Evolutionary conservation across 1,140 invertebrate genomes (phyloP).

Genomic region (Halictus rubicundus): DNA sequence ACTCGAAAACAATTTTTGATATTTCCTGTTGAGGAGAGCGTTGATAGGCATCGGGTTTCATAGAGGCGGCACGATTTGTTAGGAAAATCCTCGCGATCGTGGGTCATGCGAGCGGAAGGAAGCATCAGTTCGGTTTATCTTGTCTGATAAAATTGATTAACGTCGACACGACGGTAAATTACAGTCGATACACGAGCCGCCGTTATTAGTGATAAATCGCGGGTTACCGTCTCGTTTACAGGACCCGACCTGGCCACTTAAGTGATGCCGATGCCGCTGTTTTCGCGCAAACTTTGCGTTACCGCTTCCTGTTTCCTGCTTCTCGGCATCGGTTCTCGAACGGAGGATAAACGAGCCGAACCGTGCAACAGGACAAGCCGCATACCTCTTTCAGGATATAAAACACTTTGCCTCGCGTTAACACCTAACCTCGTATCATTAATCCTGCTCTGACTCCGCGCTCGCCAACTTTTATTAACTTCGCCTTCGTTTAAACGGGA

Average conservation of each 20-base stretch:
- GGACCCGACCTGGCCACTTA: slow-evolving; percentile 34
- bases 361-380: slow-evolving; percentile 60
- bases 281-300: slow-evolving; percentile 23
- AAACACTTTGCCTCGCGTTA: slow-evolving; percentile 66
- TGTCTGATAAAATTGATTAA: slow-evolving; percentile 76
- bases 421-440: slow-evolving; percentile 63
- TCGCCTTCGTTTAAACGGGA: slow-evolving; percentile 42
- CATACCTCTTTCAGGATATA: slow-evolving; percentile 65
- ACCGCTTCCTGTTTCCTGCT: slow-evolving; percentile 36
- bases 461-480: slow-evolving; percentile 14
- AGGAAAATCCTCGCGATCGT: slow-evolving; percentile 52
- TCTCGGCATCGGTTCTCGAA: slow-evolving; percentile 55
- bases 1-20: no score
- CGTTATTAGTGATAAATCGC: slow-evolving; percentile 74
- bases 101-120: slow-evolving; percentile 67
- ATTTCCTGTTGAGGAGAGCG: slow-evolving; percentile 10
- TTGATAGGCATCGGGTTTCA: slow-evolving; percentile 27
- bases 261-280: slow-evolving; percentile 38
- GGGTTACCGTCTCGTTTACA: slow-evolving; percentile 46
- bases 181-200: slow-evolving; percentile 67
- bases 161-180: slow-evolving; percentile 69
- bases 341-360: slow-evolving; percentile 58
- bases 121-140: slow-evolving; percentile 72
- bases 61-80: slow-evolving; percentile 61
- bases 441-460: slow-evolving; percentile 49